Evolutionary conservation across 2,113 vertebrate species (phyloP).

Genomic region (Podiceps cristatus): DNA sequence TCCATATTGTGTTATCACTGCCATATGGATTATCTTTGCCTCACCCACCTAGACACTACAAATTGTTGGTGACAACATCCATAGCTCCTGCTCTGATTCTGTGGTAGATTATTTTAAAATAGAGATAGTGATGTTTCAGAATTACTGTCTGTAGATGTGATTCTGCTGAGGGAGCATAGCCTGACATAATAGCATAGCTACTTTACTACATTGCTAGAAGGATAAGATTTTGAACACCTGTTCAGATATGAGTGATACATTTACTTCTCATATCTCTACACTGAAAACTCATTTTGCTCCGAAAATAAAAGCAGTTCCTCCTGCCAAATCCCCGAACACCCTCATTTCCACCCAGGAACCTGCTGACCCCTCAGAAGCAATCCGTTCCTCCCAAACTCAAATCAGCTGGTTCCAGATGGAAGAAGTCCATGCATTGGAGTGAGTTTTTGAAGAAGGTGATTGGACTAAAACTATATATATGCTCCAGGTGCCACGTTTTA

Average conservation of each 20-base stretch:
- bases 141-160: not conserved
- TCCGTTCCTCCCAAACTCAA: not conserved
- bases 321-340: not conserved
- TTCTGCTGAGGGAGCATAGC: not conserved
- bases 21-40: slow-evolving; percentile 47
- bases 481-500: not conserved
- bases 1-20: slow-evolving; percentile 33
- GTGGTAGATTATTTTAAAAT: slow-evolving; percentile 28
- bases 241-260: slow-evolving; percentile 45
- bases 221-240: slow-evolving; percentile 42
- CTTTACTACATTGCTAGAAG: not conserved
- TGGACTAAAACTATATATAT: not conserved
- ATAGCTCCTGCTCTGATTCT: slow-evolving; percentile 6
- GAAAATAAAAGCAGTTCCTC: slow-evolving; percentile 16
- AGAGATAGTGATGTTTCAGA: slow-evolving; percentile 13
- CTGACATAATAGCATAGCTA: not conserved
- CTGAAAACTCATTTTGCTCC: slow-evolving; percentile 51
- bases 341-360: not conserved
- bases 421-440: not conserved
- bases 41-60: slow-evolving; percentile 28
- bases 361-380: not conserved
- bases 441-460: not conserved
- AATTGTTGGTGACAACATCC: slow-evolving; percentile 7
- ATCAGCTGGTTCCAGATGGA: slow-evolving; percentile 17
- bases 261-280: slow-evolving; percentile 19